These are phyloP conservation scores for Acanthopagrus latus DNA, from an alignment of 2,797 vertebrate species.

Conservation along the genomic window DNA sequence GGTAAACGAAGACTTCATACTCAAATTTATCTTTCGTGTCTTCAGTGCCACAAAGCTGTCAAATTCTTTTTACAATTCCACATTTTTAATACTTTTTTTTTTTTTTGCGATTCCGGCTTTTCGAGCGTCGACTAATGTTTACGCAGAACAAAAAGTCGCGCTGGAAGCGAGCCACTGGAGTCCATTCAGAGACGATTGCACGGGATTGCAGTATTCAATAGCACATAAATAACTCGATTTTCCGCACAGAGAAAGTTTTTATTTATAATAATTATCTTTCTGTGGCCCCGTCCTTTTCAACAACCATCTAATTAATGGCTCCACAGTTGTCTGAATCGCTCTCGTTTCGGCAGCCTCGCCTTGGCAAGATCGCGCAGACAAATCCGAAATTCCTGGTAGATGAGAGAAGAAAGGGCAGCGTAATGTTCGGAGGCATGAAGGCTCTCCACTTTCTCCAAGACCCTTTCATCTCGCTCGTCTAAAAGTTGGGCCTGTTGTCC, in stretches of 20 bases:
- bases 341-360: slow-evolving; percentile 38
- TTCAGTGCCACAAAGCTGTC: slow-evolving; percentile 63
- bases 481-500: slow-evolving; percentile 72
- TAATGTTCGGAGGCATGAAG: slow-evolving; percentile 58
- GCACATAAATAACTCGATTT: background rate
- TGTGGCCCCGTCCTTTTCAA: slow-evolving; percentile 12
- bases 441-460: slow-evolving; percentile 70
- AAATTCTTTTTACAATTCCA: slow-evolving; percentile 28
- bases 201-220: slow-evolving; percentile 5
- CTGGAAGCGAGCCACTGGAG: slow-evolving; percentile 1
- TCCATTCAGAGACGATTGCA: background rate
- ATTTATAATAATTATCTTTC: slow-evolving; percentile 13
- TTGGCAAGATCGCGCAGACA: slow-evolving; percentile 49
- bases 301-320: slow-evolving; percentile 44
- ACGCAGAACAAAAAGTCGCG: slow-evolving; percentile 30
- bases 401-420: slow-evolving; percentile 54
- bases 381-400: slow-evolving; percentile 56
- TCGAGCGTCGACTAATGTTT: slow-evolving; percentile 16
- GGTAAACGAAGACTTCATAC: slow-evolving; percentile 61
- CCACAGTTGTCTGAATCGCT: slow-evolving; percentile 52
- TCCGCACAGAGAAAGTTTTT: slow-evolving; percentile 10
- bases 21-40: slow-evolving; percentile 68
- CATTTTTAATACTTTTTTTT: background rate
- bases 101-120: slow-evolving; percentile 8
- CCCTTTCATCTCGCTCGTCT: slow-evolving; percentile 76